phyloP scores from a whole-genome alignment of 1,140 invertebrate species.

The Brachionus manjavacas region DNA sequence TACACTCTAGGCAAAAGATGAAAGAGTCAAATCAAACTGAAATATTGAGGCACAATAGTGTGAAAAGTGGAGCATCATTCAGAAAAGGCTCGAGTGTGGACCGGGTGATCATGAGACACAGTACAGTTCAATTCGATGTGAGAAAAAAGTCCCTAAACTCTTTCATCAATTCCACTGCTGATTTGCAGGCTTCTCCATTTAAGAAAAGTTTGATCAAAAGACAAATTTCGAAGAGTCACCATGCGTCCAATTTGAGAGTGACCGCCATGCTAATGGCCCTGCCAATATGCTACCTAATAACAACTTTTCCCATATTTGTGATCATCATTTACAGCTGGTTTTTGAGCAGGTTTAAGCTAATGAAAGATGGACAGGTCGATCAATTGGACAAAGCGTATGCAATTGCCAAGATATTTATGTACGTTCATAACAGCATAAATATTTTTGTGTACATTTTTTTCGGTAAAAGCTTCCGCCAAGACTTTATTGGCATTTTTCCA shows the following conservation, averaged over 20 bases:
- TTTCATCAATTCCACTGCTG: neutral
- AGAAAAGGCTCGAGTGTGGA: neutral
- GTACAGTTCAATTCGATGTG: neutral
- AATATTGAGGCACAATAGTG: neutral
- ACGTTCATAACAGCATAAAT: slow-evolving; percentile 16
- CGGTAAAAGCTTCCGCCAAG: slow-evolving; percentile 13
- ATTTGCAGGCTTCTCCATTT: neutral
- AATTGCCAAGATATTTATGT: slow-evolving; percentile 23
- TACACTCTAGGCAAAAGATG: neutral
- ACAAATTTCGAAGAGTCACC: neutral
- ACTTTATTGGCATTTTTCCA: slow-evolving; percentile 18
- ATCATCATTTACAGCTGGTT: slow-evolving; percentile 11
- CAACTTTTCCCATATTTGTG: slow-evolving; percentile 22
- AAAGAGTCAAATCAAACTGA: slow-evolving; percentile 17
- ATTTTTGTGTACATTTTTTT: slow-evolving; percentile 34
- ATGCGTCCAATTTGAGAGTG: neutral
- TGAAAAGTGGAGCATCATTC: neutral
- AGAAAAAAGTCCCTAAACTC: neutral
- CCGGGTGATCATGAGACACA: neutral
- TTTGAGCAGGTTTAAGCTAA: neutral
- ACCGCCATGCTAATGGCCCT: slow-evolving; percentile 14
- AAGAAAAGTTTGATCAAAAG: neutral
- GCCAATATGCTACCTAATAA: slow-evolving; percentile 14
- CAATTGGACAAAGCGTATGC: neutral
- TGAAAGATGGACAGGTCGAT: neutral